Base-by-base conservation (phyloP, 2,797 vertebrate species). In the Ciconia nigra region DNA sequence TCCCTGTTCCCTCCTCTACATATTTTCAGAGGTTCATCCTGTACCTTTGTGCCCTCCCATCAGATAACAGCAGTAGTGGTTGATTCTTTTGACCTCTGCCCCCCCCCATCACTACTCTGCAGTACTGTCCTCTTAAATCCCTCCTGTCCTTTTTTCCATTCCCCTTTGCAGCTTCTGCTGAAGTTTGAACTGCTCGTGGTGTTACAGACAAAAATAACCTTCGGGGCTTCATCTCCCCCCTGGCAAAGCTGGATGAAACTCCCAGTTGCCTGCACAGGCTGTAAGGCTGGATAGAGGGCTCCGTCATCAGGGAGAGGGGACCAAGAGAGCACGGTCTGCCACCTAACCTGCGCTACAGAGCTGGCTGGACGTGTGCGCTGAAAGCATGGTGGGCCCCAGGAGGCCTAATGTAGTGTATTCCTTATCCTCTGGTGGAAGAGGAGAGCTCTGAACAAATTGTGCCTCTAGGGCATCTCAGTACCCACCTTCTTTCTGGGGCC, bases 291-390 rank as follows among this genome's bases (percentile, higher is more conserved):
- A n/a, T 0, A 44, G 29, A 83, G 2, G 9, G 22, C 17, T 35
- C 44, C 5, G 2, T 31, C 26, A 0, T 0, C 0, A 2, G 19
- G 52, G 41, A 58, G 55, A 3, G 39, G 39, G 41, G 24, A 59
- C 9, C 13, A 42, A 21, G 26, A 28, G 25, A 41, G 8, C 10
- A 8, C 1, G 5, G 13, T 83, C 58, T 88, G 72, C 65, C 55
- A 49, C 80, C 41, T 65, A 10, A 0, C 24, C n/a, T 51, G 46
- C 47, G 47, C 57, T 49, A 33, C 35, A 35, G 88, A 71, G 51
- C 74, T 87, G 65, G 11, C 78, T 35, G 82, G 51, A 22, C 0
- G 0, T 5, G 39, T 57, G 71, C 37, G 17, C 42, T 85, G 87
- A 58, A 63, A 67, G 86, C 54, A 9, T 2, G 7, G 47, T 61